phyloP scores from a whole-genome alignment of 1,140 invertebrate genomes.

The Philaenus spumarius region DNA sequence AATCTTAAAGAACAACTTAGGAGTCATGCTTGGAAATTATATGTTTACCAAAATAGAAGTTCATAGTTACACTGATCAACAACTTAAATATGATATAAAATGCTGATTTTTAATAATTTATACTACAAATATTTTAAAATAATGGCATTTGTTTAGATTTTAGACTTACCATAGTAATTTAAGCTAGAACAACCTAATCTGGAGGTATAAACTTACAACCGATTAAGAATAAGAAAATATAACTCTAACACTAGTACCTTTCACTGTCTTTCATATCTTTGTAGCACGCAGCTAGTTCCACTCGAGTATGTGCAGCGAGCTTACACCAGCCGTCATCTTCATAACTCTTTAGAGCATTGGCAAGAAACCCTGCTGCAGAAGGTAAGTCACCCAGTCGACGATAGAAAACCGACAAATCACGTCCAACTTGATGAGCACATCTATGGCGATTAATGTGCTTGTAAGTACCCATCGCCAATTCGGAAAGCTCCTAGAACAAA shows the following conservation, averaged over 20 bases:
- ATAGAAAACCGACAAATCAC: slow-evolving; percentile 86
- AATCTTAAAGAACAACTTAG: too few relatives aligned
- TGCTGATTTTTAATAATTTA: neutral
- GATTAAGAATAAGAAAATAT: slow-evolving; percentile 1
- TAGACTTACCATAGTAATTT: slow-evolving; percentile 1
- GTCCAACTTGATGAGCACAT: slow-evolving; percentile 79
- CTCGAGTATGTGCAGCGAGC: slow-evolving; percentile 69
- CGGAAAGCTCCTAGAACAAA: slow-evolving; percentile 68
- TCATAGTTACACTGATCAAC: too few relatives aligned
- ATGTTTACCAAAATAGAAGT: too few relatives aligned
- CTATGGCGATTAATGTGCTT: slow-evolving; percentile 87
- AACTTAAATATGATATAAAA: too few relatives aligned
- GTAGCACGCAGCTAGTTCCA: slow-evolving; percentile 82
- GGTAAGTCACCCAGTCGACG: slow-evolving; percentile 76
- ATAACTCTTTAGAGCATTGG: slow-evolving; percentile 79
- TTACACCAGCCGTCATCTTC: slow-evolving; percentile 79
- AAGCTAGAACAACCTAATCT: neutral
- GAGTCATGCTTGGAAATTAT: too few relatives aligned
- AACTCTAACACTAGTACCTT: slow-evolving; percentile 34
- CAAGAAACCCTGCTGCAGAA: slow-evolving; percentile 82
- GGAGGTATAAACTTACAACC: neutral
- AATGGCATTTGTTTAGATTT: neutral
- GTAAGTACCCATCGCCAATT: slow-evolving; percentile 92
- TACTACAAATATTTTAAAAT: neutral
- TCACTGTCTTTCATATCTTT: slow-evolving; percentile 66